A percentile compares a stretch with the other conserved stretches of the same genome.
These are phyloP conservation scores for Chloroceryle amazona DNA, from an alignment of 2,797 vertebrate species.

Conservation along the genomic window DNA sequence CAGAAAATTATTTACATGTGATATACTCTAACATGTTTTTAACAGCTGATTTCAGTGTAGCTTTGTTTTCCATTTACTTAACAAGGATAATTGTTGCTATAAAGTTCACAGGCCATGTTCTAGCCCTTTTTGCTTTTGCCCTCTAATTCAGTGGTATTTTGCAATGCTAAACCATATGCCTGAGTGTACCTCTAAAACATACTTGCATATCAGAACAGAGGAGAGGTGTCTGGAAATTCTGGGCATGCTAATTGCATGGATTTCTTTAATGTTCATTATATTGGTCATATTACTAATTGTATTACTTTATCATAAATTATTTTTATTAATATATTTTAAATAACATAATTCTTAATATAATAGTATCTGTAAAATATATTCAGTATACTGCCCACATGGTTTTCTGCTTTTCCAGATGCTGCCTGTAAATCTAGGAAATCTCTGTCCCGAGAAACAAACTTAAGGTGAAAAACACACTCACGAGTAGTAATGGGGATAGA, in stretches of 20 bases:
- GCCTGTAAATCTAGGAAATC: background rate
- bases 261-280: background rate
- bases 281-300: background rate
- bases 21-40: background rate
- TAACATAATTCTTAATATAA: background rate
- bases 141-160: background rate
- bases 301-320: background rate
- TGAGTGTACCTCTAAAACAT: background rate
- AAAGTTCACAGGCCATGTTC: background rate
- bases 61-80: conserved; percentile 20
- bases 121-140: background rate
- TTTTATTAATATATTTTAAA: background rate
- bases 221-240: background rate
- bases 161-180: background rate
- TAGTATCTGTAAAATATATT: background rate
- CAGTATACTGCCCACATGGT: background rate
- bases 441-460: background rate
- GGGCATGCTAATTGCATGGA: background rate
- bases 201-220: background rate
- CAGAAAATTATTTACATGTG: background rate
- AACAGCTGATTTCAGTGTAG: background rate
- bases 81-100: background rate
- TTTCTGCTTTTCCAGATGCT: background rate
- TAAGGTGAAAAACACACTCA: background rate
- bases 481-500: background rate